Conservation (phyloP, 2,888 invertebrate species). For the Coenonympha glycerion region DNA sequence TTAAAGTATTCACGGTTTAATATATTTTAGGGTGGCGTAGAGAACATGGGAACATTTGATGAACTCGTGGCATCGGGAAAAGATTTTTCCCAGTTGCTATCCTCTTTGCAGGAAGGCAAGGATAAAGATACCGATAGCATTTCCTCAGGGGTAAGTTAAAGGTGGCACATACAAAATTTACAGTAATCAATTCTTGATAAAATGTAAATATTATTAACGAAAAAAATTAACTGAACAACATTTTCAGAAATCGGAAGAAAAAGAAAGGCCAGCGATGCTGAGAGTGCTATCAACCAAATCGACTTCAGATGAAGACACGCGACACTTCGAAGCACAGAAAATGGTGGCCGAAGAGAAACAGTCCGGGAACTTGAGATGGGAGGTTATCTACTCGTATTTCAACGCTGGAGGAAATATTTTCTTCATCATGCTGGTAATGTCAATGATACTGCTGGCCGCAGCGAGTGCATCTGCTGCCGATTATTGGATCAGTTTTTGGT, state of each 20-base stretch:
- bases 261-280: conserved; percentile 35
- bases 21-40: conserved; percentile 66
- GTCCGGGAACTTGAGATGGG: conserved; percentile 60
- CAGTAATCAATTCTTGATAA: no score
- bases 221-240: no score
- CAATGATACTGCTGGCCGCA: conserved; percentile 70
- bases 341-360: conserved; percentile 56
- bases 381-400: conserved; percentile 58
- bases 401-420: conserved; percentile 51
- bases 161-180: not conserved
- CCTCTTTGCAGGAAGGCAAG: conserved; percentile 58
- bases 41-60: conserved; percentile 77
- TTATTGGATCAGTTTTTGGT: conserved; percentile 83
- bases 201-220: no score
- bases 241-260: conserved; percentile 41
- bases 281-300: conserved; percentile 37
- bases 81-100: conserved; percentile 75
- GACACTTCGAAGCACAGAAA: conserved; percentile 59
- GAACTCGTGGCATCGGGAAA: conserved; percentile 74
- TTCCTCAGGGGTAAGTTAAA: conserved; percentile 44
- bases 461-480: conserved; percentile 79
- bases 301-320: conserved; percentile 43
- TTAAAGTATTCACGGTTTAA: not conserved
- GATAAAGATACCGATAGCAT: conserved; percentile 55
- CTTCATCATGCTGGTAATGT: conserved; percentile 47